Evolutionary conservation across 2,888 invertebrate genomes (phyloP).

Genomic region (Andrena bucephala): DNA sequence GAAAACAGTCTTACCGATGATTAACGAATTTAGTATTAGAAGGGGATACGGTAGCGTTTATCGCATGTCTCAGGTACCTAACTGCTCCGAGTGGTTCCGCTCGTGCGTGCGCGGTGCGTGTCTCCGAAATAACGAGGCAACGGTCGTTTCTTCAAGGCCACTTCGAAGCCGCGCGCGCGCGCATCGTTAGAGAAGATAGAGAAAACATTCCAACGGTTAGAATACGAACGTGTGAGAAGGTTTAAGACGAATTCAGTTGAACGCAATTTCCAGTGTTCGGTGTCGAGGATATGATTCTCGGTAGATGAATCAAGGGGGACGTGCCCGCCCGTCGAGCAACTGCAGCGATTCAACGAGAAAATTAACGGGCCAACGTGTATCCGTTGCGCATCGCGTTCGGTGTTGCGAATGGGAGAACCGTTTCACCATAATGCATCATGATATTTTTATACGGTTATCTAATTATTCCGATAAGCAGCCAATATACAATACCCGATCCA

Average conservation of each 20-base stretch:
- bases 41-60: slow-evolving; percentile 7
- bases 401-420: slow-evolving; percentile 68
- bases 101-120: background rate
- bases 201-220: slow-evolving; percentile 72
- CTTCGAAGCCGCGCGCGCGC: background rate
- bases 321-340: slow-evolving; percentile 75
- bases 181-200: background rate
- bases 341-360: slow-evolving; percentile 65
- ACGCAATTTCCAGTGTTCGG: slow-evolving; percentile 33
- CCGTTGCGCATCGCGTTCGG: slow-evolving; percentile 59
- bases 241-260: slow-evolving; percentile 32
- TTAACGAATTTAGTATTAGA: slow-evolving; percentile 29
- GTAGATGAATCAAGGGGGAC: slow-evolving; percentile 70
- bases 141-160: background rate
- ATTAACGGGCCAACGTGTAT: slow-evolving; percentile 65
- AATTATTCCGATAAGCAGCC: slow-evolving; percentile 78
- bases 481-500: slow-evolving; percentile 72
- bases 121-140: background rate
- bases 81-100: background rate
- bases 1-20: slow-evolving; percentile 32
- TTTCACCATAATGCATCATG: slow-evolving; percentile 82
- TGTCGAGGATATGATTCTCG: slow-evolving; percentile 11
- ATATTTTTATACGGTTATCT: slow-evolving; percentile 82
- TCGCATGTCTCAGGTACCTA: slow-evolving; percentile 19
- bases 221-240: slow-evolving; percentile 11